These are phyloP conservation scores for Glaucopsyche alexis DNA, from an alignment of 2,888 invertebrate species.

Conservation along the genomic window DNA sequence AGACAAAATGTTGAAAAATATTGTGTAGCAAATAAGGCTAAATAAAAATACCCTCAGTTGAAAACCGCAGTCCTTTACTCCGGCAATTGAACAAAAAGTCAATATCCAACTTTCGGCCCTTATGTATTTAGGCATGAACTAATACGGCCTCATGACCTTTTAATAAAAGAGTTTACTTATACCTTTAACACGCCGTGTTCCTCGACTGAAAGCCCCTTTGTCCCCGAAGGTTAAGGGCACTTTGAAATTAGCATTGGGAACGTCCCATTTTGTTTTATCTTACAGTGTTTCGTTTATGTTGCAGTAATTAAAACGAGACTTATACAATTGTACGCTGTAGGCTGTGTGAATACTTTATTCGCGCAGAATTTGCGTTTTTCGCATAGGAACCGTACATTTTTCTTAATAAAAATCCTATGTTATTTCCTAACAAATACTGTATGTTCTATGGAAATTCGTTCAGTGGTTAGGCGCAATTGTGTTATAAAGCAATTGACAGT, in stretches of 20 bases:
- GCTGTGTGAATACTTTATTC: too few relatives aligned
- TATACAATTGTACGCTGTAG: too few relatives aligned
- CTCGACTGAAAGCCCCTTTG: not conserved
- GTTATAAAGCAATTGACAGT: too few relatives aligned
- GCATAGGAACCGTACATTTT: too few relatives aligned
- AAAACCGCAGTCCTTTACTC: not conserved
- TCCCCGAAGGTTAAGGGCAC: conserved; percentile 10
- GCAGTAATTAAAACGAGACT: not conserved
- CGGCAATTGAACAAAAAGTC: not conserved
- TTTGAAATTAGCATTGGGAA: conserved; percentile 9
- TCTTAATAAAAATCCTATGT: too few relatives aligned
- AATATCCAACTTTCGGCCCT: not conserved
- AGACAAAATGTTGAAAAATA: too few relatives aligned
- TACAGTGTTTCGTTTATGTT: not conserved
- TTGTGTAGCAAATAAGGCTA: not conserved
- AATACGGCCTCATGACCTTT: conserved; percentile 1
- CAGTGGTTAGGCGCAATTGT: too few relatives aligned
- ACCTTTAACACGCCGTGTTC: not conserved
- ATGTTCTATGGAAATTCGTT: too few relatives aligned
- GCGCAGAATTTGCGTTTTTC: too few relatives aligned
- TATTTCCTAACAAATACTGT: too few relatives aligned
- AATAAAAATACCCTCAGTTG: not conserved
- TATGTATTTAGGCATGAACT: conserved; percentile 4
- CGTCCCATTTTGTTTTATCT: conserved; percentile 9
- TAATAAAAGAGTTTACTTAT: conserved; percentile 13